Percentiles rank a stretch among this genome's conserved stretches.
Conservation (phyloP, 2,888 invertebrate genomes). For the Smittia aterrima region DNA sequence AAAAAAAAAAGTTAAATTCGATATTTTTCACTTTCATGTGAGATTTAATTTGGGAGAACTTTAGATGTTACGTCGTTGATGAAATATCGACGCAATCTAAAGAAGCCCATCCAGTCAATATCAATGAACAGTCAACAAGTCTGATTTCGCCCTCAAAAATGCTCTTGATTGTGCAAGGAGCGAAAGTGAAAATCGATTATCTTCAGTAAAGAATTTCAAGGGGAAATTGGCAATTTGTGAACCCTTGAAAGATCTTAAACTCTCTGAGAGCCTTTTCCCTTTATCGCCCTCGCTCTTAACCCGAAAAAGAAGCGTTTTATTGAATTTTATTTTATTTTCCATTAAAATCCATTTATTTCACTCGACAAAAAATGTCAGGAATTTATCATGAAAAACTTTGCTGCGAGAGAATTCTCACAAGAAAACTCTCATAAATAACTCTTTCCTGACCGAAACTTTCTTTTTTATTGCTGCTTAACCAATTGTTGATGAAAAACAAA, state of each 20-base stretch:
- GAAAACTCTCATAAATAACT: conserved; percentile 30
- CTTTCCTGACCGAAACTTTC: conserved; percentile 16
- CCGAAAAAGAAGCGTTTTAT: neutral
- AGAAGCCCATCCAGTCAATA: too few relatives aligned
- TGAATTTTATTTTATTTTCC: conserved; percentile 4
- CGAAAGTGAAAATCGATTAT: conserved; percentile 25
- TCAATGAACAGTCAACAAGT: too few relatives aligned
- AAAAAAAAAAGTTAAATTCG: too few relatives aligned
- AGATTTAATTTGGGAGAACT: too few relatives aligned
- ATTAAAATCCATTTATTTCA: conserved; percentile 25
- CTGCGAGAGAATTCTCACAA: too few relatives aligned
- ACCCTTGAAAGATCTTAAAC: conserved; percentile 4
- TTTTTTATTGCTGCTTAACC: conserved; percentile 9
- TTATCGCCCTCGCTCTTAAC: neutral
- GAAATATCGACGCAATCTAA: too few relatives aligned
- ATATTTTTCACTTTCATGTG: too few relatives aligned
- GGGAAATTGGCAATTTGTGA: conserved; percentile 25
- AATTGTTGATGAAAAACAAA: conserved; percentile 22
- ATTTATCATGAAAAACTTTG: conserved; percentile 7
- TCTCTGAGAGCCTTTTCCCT: neutral
- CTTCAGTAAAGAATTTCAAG: conserved; percentile 12
- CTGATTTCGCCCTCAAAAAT: conserved; percentile 2
- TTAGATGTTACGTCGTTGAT: too few relatives aligned
- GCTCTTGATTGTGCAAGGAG: conserved; percentile 7
- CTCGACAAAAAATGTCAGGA: neutral